A percentile compares a stretch with the other conserved stretches of the same genome.
Conservation (phyloP, 2,888 invertebrate species). For the Notodonta dromedarius region DNA sequence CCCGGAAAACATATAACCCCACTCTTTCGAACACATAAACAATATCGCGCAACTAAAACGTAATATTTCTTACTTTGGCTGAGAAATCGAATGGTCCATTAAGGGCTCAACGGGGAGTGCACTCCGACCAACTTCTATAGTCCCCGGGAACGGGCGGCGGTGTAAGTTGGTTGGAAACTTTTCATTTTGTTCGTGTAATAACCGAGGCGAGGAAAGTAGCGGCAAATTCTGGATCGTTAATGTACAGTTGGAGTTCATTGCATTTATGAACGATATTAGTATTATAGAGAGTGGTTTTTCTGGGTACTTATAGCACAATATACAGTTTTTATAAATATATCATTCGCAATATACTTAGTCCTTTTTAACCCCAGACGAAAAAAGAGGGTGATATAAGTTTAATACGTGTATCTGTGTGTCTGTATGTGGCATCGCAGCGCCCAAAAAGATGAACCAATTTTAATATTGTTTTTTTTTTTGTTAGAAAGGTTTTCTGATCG, state of each 20-base stretch:
- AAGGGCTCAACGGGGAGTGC: conserved; percentile 46
- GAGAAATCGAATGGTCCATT: conserved; percentile 57
- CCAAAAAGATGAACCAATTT: too few relatives aligned
- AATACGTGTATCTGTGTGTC: too few relatives aligned
- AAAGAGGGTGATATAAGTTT: too few relatives aligned
- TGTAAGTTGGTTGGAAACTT: neutral
- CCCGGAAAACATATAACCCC: neutral
- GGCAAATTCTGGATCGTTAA: conserved; percentile 3
- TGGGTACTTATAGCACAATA: too few relatives aligned
- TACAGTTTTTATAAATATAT: too few relatives aligned
- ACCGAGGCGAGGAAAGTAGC: neutral
- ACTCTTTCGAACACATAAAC: conserved; percentile 9
- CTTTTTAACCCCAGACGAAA: too few relatives aligned
- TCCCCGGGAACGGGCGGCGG: conserved; percentile 2
- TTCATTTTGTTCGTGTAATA: conserved; percentile 1
- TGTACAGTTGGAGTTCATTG: neutral
- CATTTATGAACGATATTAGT: neutral
- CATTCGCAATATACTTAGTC: too few relatives aligned
- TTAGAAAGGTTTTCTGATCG: too few relatives aligned
- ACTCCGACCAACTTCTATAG: conserved; percentile 19
- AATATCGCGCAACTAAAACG: conserved; percentile 30
- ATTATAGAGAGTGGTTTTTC: neutral
- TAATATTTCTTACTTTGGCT: conserved; percentile 53
- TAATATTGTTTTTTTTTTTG: too few relatives aligned
- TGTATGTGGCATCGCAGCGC: too few relatives aligned